Conservation (phyloP, 2,113 vertebrate genomes). For the Toxotes jaculatrix region DNA sequence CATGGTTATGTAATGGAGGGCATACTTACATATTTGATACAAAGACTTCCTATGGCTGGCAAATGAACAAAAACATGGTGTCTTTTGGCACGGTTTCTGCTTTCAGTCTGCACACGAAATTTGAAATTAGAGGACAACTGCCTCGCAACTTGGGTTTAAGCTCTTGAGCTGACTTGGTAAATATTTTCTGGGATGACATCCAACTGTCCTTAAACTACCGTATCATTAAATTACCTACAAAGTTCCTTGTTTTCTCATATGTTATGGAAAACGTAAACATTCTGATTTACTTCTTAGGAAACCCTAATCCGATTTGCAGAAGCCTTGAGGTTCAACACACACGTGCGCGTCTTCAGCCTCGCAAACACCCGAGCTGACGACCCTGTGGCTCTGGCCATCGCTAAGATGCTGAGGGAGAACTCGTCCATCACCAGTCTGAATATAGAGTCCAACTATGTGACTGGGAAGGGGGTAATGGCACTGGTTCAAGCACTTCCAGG, state of each 20-base stretch:
- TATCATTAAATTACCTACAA: not conserved
- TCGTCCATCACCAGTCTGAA: constrained; percentile 90
- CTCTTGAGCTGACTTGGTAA: not conserved
- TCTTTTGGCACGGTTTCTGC: too few relatives aligned
- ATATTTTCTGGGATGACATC: not conserved
- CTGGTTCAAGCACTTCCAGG: constrained; percentile 90
- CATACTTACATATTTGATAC: not conserved
- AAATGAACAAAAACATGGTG: not conserved
- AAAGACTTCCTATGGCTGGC: not conserved
- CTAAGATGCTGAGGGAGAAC: constrained; percentile 92
- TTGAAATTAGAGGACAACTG: not conserved
- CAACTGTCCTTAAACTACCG: too few relatives aligned
- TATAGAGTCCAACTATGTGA: constrained; percentile 97
- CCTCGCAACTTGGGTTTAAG: not conserved
- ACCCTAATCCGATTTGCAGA: constrained; percentile 92
- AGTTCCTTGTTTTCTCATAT: not conserved
- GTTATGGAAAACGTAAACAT: not conserved
- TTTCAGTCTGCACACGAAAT: too few relatives aligned
- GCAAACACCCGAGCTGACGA: constrained; percentile 95
- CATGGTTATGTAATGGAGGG: not conserved
- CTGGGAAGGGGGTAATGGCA: constrained; percentile 93
- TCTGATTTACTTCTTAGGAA: constrained; percentile 72
- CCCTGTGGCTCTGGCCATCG: constrained; percentile 88
- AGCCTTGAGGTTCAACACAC: constrained; percentile 89
- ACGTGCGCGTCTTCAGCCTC: constrained; percentile 90